Conservation (phyloP, 53 echinoderm and acorn worm species). For the Zoroaster sp. region DNA sequence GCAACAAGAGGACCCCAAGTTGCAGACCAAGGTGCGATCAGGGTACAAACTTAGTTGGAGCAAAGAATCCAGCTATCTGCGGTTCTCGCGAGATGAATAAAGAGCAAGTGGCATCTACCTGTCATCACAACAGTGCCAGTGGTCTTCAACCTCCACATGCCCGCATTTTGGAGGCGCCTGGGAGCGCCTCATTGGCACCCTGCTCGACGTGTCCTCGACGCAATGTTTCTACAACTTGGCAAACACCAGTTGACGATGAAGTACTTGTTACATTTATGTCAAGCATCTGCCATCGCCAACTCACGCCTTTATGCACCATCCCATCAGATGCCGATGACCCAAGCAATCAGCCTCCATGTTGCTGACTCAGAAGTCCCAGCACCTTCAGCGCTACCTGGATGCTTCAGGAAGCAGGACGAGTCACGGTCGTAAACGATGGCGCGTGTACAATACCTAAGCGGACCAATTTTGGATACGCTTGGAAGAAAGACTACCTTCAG, state of each 20-base stretch:
- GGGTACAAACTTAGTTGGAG: too few relatives aligned
- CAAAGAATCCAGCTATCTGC: constrained; percentile 34
- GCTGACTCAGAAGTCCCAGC: constrained; percentile 34
- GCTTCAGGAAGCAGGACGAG: constrained; percentile 44
- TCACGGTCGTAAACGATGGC: constrained; percentile 61
- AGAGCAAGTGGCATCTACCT: too few relatives aligned
- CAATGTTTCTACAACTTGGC: constrained; percentile 55
- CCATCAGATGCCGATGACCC: constrained; percentile 62
- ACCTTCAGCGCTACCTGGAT: constrained; percentile 25
- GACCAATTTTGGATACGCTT: constrained; percentile 60
- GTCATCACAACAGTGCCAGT: too few relatives aligned
- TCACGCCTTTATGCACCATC: constrained; percentile 19
- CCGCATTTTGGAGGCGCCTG: constrained; percentile 58
- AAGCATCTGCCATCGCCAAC: constrained; percentile 57
- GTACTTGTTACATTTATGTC: constrained; percentile 54
- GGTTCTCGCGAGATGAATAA: too few relatives aligned
- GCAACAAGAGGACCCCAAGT: too few relatives aligned
- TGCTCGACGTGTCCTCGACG: constrained; percentile 33
- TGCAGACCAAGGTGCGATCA: too few relatives aligned
- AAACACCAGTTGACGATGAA: constrained; percentile 56
- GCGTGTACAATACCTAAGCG: constrained; percentile 38
- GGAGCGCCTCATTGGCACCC: constrained; percentile 43
- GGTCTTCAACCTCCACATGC: constrained; percentile 63
- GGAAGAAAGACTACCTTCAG: constrained; percentile 59
- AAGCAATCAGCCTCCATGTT: constrained; percentile 46